A percentile compares a stretch with the other conserved stretches of the same genome.
Conservation (phyloP, 2,113 vertebrate genomes). For the Vulpes vulpes region DNA sequence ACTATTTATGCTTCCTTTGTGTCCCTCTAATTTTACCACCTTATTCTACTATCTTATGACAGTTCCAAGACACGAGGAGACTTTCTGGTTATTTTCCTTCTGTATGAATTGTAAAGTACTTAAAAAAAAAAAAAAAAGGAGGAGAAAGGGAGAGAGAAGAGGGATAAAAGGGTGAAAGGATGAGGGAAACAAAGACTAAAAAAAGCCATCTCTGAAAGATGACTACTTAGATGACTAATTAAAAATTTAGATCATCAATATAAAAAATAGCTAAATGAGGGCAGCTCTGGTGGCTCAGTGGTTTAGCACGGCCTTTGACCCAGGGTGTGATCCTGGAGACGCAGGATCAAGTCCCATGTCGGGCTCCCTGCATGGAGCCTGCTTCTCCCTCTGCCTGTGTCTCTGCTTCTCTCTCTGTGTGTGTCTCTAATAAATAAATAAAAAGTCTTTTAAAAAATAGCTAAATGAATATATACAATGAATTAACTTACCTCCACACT, state of each 20-base stretch:
- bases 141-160: no score
- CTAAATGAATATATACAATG: neutral
- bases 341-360: no score
- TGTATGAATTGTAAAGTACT: neutral
- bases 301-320: no score
- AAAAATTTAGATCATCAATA: slow-evolving; percentile 25
- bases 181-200: neutral
- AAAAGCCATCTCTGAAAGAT: neutral
- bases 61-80: slow-evolving; percentile 4
- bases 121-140: neutral
- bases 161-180: neutral
- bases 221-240: neutral
- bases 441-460: accelerated
- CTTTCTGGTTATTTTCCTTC: neutral
- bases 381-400: no score
- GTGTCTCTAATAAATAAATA: no score
- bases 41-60: slow-evolving; percentile 2
- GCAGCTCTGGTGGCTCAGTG: no score
- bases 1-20: neutral
- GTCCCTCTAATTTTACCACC: neutral
- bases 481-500: slow-evolving; percentile 93
- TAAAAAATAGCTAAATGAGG: neutral
- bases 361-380: no score
- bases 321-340: no score
- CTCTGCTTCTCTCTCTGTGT: no score